These are phyloP conservation scores for Colossoma macropomum DNA, from an alignment of 2,113 vertebrate species.

Conservation along the genomic window DNA sequence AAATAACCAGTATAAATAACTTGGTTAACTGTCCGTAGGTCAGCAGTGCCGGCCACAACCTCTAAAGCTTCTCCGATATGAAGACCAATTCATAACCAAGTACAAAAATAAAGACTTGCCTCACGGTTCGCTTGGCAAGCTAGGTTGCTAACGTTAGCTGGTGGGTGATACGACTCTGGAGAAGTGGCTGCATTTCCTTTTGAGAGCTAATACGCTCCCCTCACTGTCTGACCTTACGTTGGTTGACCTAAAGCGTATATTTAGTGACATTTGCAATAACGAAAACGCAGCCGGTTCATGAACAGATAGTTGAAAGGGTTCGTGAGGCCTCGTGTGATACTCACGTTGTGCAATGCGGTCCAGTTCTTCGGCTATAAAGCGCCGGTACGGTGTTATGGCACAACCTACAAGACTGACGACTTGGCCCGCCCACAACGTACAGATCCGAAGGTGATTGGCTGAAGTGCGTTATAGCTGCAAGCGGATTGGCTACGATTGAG, in stretches of 20 bases:
- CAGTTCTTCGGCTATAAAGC: conserved; percentile 52
- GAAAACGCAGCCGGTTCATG: background rate
- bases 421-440: conserved; percentile 58
- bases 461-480: background rate
- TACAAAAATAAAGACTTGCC: background rate
- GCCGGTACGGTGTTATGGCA: conserved; percentile 49
- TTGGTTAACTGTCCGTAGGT: background rate
- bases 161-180: background rate
- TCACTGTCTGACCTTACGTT: background rate
- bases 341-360: conserved; percentile 62
- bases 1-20: background rate
- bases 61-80: background rate
- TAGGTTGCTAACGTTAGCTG: conserved; percentile 35
- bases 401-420: conserved; percentile 61
- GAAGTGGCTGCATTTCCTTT: background rate
- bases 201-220: background rate
- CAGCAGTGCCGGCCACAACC: background rate
- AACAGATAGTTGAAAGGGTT: conserved; percentile 11
- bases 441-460: conserved; percentile 11
- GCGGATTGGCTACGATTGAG: conserved; percentile 29
- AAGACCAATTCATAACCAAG: background rate
- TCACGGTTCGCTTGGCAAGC: conserved; percentile 20
- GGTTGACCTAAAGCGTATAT: background rate
- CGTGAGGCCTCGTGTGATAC: conserved; percentile 54
- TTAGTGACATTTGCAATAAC: background rate